These are phyloP conservation scores for Amblyornis subalaris DNA, from an alignment of 2,113 vertebrate genomes.

Conservation along the genomic window DNA sequence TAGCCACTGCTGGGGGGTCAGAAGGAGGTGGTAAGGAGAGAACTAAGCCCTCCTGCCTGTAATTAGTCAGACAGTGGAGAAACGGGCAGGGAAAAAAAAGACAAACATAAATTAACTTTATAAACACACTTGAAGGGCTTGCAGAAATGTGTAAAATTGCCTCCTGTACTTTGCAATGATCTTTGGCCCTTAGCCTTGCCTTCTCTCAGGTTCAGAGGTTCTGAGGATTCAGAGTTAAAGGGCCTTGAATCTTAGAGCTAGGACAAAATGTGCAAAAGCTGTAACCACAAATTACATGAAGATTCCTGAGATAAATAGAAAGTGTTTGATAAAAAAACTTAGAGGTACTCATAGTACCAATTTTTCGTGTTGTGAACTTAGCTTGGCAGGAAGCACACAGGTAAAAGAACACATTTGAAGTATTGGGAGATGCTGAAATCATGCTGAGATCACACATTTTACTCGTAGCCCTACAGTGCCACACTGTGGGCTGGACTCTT, in stretches of 20 bases:
- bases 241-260: not conserved
- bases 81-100: not conserved
- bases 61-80: not conserved
- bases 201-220: not conserved
- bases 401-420: not conserved
- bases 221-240: not conserved
- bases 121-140: not conserved
- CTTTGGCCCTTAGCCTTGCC: not conserved
- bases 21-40: not conserved
- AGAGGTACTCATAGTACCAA: too few relatives aligned
- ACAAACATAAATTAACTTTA: not conserved
- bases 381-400: not conserved
- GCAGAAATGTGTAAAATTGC: not conserved
- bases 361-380: not conserved
- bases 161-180: not conserved
- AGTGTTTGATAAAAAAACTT: not conserved
- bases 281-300: not conserved
- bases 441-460: not conserved
- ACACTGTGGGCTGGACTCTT: not conserved
- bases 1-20: not conserved
- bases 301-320: not conserved
- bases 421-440: not conserved
- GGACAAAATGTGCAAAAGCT: not conserved
- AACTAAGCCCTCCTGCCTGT: not conserved
- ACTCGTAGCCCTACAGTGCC: not conserved